phyloP scores from a whole-genome alignment of 1,140 invertebrate species.

The Batillaria attramentaria region DNA sequence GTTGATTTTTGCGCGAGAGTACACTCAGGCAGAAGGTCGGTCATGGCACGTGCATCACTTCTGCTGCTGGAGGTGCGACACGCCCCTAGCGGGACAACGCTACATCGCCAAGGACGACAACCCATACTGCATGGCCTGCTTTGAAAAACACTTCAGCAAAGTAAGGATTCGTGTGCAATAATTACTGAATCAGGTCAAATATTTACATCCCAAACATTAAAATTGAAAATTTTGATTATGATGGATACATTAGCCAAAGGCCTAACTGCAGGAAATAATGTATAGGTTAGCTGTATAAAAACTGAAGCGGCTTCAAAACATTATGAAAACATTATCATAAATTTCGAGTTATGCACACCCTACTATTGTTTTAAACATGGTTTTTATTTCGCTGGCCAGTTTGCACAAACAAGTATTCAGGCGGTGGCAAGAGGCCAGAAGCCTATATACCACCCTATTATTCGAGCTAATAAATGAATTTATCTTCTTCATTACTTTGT shows the following conservation, averaged over 20 bases:
- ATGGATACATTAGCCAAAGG: not conserved
- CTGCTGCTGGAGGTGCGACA: slow-evolving; percentile 93
- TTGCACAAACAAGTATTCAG: no score
- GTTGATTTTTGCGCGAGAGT: slow-evolving; percentile 97
- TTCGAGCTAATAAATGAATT: no score
- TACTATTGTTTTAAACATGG: no score
- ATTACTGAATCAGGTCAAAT: not conserved
- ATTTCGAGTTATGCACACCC: no score
- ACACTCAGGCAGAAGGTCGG: slow-evolving; percentile 96
- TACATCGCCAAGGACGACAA: slow-evolving; percentile 96
- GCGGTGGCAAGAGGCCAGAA: no score
- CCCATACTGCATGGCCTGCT: slow-evolving; percentile 94
- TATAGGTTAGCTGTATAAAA: no score
- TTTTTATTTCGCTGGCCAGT: no score
- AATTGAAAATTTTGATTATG: not conserved
- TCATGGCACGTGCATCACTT: slow-evolving; percentile 99
- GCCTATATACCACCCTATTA: no score
- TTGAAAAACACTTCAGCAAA: slow-evolving; percentile 94
- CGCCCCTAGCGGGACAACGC: slow-evolving; percentile 92
- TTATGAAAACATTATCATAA: no score
- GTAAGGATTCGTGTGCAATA: slow-evolving; percentile 56
- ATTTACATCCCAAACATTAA: not conserved
- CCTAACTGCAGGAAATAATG: no score
- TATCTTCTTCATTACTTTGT: no score
- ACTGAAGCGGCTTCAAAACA: no score